Evolutionary conservation across 2,797 vertebrate genomes (phyloP), one percentile per base, ranked within the genome.

Genomic region (Malurus leucopterus): DNA sequence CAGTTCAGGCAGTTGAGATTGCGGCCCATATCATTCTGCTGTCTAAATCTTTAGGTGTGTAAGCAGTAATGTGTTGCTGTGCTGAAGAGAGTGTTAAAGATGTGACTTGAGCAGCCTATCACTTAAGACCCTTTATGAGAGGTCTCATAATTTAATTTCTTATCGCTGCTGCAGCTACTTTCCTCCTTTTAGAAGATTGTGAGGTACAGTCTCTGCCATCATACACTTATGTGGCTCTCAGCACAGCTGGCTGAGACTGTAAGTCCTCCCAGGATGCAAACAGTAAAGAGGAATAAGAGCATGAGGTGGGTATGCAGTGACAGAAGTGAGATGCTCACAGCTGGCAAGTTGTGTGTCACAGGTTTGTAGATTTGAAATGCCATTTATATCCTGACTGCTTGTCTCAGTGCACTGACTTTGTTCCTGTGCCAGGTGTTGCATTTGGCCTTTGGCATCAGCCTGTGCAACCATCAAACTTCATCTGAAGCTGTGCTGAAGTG

Each of bases 391-490:
- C 64, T 81, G 54, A 80, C 59, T 79, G 21, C 63, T 76, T 80
- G 65, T 78, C 67, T 85, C 38, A 16, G 73, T 36, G 63, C 40
- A 21, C 13, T 53, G 63, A 43, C 58, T 88, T 89, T 83, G 74
- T 92, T 85, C 41, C 0, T 44, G 15, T 62, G 79, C 69, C 75
- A 85, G 72, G 62, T 83, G 57, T 38, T 89, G 54, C 0, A 0
- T 87, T 75, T 87, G 73, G 53, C 59, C 73, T 81, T 92, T 85
- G 87, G 59, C 82, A 82, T 79, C 58, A 79, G 71, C 57, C 53
- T 53, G 2, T 40, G 73, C 49, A 83, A 24, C 67, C 32, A 27
- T 26, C 63, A 30, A 75, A 34, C 63, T 73, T 84, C n/a, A 44
- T 49, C 36, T 72, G 76, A 71, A 84, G 57, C 53, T n/a, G 30